phyloP scores from a whole-genome alignment of 2,113 vertebrate species.

The Vicugna pacos region DNA sequence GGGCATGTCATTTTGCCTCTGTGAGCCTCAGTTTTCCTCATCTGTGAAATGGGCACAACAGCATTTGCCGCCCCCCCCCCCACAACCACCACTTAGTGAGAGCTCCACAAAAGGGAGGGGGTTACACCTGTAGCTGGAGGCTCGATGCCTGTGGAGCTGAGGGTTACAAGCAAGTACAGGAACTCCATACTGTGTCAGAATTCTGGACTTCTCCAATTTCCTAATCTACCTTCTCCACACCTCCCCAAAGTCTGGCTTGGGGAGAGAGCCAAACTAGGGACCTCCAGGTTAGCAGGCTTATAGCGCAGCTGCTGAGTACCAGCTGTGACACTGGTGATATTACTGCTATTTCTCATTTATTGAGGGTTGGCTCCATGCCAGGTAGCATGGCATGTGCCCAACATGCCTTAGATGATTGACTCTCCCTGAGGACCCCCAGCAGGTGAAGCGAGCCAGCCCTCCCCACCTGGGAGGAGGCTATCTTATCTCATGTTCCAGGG shows the following conservation, averaged over 20 bases:
- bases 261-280: not conserved
- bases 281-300: not conserved
- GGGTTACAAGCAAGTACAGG: not conserved
- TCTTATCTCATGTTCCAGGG: not conserved
- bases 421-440: not conserved
- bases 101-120: not conserved
- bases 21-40: not conserved
- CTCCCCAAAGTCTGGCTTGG: not conserved
- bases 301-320: not conserved
- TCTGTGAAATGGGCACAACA: not conserved
- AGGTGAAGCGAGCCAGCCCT: too few species aligned
- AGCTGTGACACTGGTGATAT: not conserved
- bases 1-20: not conserved
- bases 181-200: not conserved
- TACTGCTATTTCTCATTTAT: not conserved
- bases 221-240: not conserved
- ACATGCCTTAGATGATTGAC: not conserved
- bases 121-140: not conserved
- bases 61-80: not conserved
- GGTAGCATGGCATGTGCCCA: not conserved
- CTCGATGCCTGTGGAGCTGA: not conserved
- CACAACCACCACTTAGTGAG: not conserved
- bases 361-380: not conserved
- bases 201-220: not conserved
- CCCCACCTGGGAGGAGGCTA: not conserved